These are phyloP conservation scores for Barbus barbus DNA, from an alignment of 2,113 vertebrate species.

Conservation along the genomic window DNA sequence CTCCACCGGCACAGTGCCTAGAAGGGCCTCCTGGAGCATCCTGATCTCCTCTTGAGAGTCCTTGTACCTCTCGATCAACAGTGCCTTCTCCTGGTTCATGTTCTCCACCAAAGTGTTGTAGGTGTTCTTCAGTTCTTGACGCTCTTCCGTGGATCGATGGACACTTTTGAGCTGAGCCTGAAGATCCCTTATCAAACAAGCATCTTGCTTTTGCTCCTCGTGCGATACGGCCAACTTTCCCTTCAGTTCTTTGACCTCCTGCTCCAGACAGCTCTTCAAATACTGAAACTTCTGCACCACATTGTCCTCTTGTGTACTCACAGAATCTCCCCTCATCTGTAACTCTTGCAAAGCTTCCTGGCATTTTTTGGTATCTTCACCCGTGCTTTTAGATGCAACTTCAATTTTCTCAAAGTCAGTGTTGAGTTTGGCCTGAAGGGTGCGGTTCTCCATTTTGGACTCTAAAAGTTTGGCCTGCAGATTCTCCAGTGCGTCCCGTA, in stretches of 20 bases:
- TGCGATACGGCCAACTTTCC: slow-evolving; percentile 73
- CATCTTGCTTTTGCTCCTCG: slow-evolving; percentile 76
- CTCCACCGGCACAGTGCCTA: slow-evolving; percentile 77
- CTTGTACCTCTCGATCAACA: slow-evolving; percentile 81
- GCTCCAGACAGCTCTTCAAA: slow-evolving; percentile 60
- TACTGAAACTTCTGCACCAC: slow-evolving; percentile 65
- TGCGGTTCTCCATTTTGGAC: slow-evolving; percentile 77
- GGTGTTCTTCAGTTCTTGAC: slow-evolving; percentile 76
- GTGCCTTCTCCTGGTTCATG: slow-evolving; percentile 80
- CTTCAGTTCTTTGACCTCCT: slow-evolving; percentile 80
- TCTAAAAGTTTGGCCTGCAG: slow-evolving; percentile 77
- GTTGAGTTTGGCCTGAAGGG: slow-evolving; percentile 76
- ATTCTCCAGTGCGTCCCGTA: slow-evolving; percentile 79
- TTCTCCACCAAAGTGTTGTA: slow-evolving; percentile 78
- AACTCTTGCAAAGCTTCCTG: slow-evolving; percentile 75
- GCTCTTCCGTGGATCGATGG: slow-evolving; percentile 71
- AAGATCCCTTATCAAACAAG: slow-evolving; percentile 76
- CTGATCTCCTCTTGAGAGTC: slow-evolving; percentile 90
- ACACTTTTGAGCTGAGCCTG: slow-evolving; percentile 75
- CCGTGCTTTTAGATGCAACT: slow-evolving; percentile 80
- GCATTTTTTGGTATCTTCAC: slow-evolving; percentile 79
- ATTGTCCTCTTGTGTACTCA: slow-evolving; percentile 60
- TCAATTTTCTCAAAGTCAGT: slow-evolving; percentile 60
- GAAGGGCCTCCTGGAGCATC: slow-evolving; percentile 85
- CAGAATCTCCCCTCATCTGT: slow-evolving; percentile 71